phyloP scores from a whole-genome alignment of 2,113 vertebrate genomes.

The Trematocara stigmaticum region DNA sequence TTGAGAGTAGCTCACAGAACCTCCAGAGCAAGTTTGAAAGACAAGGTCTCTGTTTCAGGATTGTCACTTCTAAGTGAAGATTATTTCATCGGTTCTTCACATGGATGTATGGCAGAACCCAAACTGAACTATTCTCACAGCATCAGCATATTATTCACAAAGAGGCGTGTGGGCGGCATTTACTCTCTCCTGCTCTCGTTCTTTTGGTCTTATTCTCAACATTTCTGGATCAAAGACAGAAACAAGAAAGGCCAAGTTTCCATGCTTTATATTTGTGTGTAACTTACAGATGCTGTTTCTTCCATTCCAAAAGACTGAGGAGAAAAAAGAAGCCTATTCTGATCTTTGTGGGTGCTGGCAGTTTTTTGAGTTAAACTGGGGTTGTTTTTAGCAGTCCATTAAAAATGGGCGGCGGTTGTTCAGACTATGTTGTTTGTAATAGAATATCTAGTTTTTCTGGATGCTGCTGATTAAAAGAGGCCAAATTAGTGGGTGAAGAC shows the following conservation, averaged over 20 bases:
- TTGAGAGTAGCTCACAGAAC: constrained; percentile 26
- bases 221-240: constrained; percentile 62
- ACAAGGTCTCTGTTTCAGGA: constrained; percentile 14
- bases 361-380: constrained; percentile 41
- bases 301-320: constrained; percentile 40
- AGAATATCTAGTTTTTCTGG: constrained; percentile 14
- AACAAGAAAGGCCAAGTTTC: constrained; percentile 58
- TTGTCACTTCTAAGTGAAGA: constrained; percentile 52
- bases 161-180: constrained; percentile 55
- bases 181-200: constrained; percentile 48
- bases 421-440: constrained; percentile 25
- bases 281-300: constrained; percentile 67
- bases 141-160: constrained; percentile 46
- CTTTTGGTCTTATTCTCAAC: constrained; percentile 57
- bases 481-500: constrained; percentile 28
- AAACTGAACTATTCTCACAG: constrained; percentile 33
- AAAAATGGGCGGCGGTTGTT: constrained; percentile 22
- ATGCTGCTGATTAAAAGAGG: constrained; percentile 52
- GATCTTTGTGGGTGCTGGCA: constrained; percentile 30
- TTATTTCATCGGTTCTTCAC: constrained; percentile 31
- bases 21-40: constrained; percentile 22
- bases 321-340: constrained; percentile 24
- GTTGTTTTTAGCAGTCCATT: constrained; percentile 38
- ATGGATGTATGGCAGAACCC: constrained; percentile 38
- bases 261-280: constrained; percentile 56